phyloP scores from a whole-genome alignment of 2,888 invertebrate genomes.

The Drosophila formosana region DNA sequence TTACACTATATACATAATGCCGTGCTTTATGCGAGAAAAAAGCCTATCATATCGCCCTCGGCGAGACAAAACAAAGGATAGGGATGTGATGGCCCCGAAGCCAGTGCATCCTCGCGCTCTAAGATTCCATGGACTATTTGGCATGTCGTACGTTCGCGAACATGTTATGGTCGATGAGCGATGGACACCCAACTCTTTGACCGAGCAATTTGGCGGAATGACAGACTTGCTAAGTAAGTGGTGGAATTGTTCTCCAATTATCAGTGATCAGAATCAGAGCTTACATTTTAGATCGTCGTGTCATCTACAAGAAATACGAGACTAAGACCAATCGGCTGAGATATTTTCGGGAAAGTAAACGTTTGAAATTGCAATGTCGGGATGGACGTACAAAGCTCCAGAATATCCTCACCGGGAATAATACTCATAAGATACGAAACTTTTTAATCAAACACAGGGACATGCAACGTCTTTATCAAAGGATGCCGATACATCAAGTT shows the following conservation, averaged over 20 bases:
- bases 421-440: constrained; percentile 79
- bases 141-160: constrained; percentile 77
- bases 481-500: constrained; percentile 82
- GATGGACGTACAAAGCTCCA: constrained; percentile 81
- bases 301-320: constrained; percentile 73
- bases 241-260: neutral
- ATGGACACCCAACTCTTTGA: constrained; percentile 81
- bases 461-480: constrained; percentile 82
- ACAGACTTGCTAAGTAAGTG: constrained; percentile 79
- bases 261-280: neutral
- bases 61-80: constrained; percentile 45
- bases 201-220: constrained; percentile 82
- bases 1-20: constrained; percentile 43
- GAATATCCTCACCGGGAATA: constrained; percentile 72
- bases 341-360: constrained; percentile 60
- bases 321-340: constrained; percentile 72
- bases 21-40: constrained; percentile 63
- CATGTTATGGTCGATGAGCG: constrained; percentile 82
- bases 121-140: constrained; percentile 83
- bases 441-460: constrained; percentile 81
- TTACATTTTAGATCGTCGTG: constrained; percentile 69
- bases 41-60: constrained; percentile 27
- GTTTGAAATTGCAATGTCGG: constrained; percentile 77
- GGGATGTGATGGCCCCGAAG: constrained; percentile 70
- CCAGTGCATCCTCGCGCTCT: constrained; percentile 80